Base-by-base conservation (phyloP, 1,140 invertebrate species). In the Plectus sambesii region DNA sequence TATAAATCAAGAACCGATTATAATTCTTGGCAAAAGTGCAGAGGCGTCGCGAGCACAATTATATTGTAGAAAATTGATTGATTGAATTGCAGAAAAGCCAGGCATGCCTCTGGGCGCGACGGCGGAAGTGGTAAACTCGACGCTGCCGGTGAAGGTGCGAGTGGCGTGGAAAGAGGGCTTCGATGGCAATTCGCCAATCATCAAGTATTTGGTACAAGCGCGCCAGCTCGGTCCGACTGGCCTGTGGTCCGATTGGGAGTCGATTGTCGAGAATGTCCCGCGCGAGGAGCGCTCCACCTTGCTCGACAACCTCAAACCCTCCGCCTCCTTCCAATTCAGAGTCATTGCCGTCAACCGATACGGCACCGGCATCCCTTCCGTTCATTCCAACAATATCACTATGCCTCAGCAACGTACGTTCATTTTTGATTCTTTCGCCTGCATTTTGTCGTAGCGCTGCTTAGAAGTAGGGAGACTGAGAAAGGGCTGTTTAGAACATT, bases 131-230 rank as follows among this genome's bases (percentile, higher is more conserved):
- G 56, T 73, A 9, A 68, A 69, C 17, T 60, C 66, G 44, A 69
- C 68, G 4, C 56, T 68, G 53, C 70, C 71, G 9, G 85, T 96
- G 27, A 89, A 92, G 44, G 56, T 66, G 19, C 35, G 47, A 69
- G 79, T 98, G 1, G 82, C 80, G 9, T 99, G 92, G 92, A 82
- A 83, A 5, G 82, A 86, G 0, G 85, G 85, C 8, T 98, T 94
- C 72, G 85, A 98, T 74, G 93, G 93, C 33, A 94, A 97, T 68
- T 90, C 86, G 68, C 85, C 86, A 1, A 85, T 93, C 39, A 78
- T 83, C 47, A 87, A 90, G 66, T 96, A 83, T 70, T 87, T 92
- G 52, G 78, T 98, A 22, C 86, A 96, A 69, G 84, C 82, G 69
- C 76, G 86, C 55, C 82, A 86, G 62, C 83, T 89, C 23, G 57